Evolutionary conservation across 2,113 vertebrate species (phyloP), one percentile per base, ranked within the genome.

Genomic region (Mugil cephalus): DNA sequence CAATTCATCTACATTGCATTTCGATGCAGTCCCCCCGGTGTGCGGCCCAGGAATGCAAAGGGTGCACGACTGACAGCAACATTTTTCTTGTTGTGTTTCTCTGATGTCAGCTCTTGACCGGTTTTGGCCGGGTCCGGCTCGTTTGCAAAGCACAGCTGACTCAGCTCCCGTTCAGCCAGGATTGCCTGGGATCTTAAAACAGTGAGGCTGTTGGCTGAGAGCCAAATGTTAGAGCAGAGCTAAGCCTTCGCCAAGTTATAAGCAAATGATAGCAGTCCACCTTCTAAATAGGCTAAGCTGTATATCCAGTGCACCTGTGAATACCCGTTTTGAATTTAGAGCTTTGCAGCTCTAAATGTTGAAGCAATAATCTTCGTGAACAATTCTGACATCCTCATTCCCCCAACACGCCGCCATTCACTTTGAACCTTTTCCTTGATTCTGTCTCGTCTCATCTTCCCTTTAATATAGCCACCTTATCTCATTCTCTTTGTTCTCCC

Each of bases 121-220:
- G 52, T 51, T 70, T 71, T 73, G 77, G 80, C 76, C 35, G 34
- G 51, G 50, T 65, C 58, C 43, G 13, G 61, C 72, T 83, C 12
- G 15, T 85, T 83, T 80, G 51, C 50, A 70, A 69, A 68, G 64
- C 48, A 62, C 51, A 67, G 84, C 85, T 90, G 88, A 91, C 71
- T 91, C 80, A 88, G 90, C 88, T 78, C 15, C 56, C 13, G 59
- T 51, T 58, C 24, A 19, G 69, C 56, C 73, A 67, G 72, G 15
- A 51, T 30, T 65, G 61, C 51, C 34, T 17, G 46, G 52, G 43
- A 54, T 80, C 62, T 83, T 70, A 65, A 84, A 88, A 82, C 73
- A 70, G 86, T 24, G 11, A 11, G 45, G 48, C 36, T 21, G 19
- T 7, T 85, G 88, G 88, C 85, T 58, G 52, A 11, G 46, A 53